Evolutionary conservation across 2,797 vertebrate genomes (phyloP).

Genomic region (Lophius americanus): DNA sequence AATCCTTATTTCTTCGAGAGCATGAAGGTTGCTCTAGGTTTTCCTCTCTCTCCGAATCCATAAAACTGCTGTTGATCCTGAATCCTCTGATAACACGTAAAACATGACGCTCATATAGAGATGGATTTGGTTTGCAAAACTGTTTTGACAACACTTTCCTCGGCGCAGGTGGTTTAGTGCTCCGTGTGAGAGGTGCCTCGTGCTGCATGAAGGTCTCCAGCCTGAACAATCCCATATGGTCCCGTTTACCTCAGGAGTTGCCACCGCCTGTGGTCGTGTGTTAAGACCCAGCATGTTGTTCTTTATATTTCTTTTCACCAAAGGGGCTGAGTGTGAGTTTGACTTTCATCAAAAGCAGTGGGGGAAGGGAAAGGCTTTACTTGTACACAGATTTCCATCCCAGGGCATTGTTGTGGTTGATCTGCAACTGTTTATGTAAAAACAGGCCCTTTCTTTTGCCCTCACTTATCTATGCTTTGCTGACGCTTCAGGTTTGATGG

Average conservation of each 20-base stretch:
- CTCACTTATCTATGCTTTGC: slow-evolving; percentile 45
- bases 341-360: slow-evolving; percentile 27
- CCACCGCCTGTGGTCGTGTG: not conserved
- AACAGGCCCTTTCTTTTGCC: slow-evolving; percentile 46
- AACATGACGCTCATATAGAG: not conserved
- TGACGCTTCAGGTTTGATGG: slow-evolving; percentile 46
- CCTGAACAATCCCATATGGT: not conserved
- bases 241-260: not conserved
- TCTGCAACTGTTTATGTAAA: slow-evolving; percentile 65
- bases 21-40: no score
- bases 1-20: no score
- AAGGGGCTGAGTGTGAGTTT: slow-evolving; percentile 43
- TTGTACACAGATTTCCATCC: slow-evolving; percentile 44
- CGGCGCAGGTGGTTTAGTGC: slow-evolving; percentile 24
- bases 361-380: slow-evolving; percentile 23
- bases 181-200: slow-evolving; percentile 26
- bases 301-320: slow-evolving; percentile 22
- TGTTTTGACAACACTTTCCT: slow-evolving; percentile 25
- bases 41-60: not conserved
- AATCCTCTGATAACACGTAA: not conserved
- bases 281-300: slow-evolving; percentile 3
- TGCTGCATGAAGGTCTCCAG: slow-evolving; percentile 12
- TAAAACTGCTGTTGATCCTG: not conserved
- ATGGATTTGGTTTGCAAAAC: not conserved
- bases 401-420: slow-evolving; percentile 58